Evolutionary conservation across 2,113 vertebrate species (phyloP).

Genomic region (Heteronetta atricapilla): DNA sequence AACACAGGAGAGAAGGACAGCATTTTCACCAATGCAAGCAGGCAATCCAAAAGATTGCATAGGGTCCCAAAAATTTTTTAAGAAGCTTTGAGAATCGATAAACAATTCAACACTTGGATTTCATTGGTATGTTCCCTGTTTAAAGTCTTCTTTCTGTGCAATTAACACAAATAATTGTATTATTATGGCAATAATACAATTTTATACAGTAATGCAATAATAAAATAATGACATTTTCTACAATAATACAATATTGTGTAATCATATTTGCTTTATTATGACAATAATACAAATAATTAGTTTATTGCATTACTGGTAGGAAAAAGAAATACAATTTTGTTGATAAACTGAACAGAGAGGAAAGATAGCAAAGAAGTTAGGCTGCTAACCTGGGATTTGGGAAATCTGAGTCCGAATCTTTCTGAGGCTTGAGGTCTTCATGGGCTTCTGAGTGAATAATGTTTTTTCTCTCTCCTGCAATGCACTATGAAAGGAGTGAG

Average conservation of each 20-base stretch:
- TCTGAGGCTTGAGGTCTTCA: background rate
- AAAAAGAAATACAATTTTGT: background rate
- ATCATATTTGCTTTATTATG: background rate
- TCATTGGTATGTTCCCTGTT: fast-evolving
- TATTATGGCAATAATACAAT: background rate
- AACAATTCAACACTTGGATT: background rate
- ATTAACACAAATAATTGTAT: background rate
- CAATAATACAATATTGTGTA: background rate
- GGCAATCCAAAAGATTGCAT: background rate
- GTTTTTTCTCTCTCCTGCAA: background rate
- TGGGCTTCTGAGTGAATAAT: background rate
- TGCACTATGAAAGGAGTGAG: background rate
- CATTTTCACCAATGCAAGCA: background rate
- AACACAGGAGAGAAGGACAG: background rate
- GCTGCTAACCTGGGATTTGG: background rate
- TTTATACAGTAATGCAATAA: background rate
- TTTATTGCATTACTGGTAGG: background rate
- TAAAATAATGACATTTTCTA: background rate
- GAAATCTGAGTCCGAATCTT: background rate
- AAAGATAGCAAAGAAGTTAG: background rate
- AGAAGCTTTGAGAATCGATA: background rate
- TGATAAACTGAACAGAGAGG: background rate
- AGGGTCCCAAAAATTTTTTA: background rate
- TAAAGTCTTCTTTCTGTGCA: background rate
- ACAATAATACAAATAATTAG: background rate